Evolutionary conservation across 1,140 invertebrate species (phyloP), one percentile per base, ranked within the genome.

Genomic region (Lepidotrigona ventralis): DNA sequence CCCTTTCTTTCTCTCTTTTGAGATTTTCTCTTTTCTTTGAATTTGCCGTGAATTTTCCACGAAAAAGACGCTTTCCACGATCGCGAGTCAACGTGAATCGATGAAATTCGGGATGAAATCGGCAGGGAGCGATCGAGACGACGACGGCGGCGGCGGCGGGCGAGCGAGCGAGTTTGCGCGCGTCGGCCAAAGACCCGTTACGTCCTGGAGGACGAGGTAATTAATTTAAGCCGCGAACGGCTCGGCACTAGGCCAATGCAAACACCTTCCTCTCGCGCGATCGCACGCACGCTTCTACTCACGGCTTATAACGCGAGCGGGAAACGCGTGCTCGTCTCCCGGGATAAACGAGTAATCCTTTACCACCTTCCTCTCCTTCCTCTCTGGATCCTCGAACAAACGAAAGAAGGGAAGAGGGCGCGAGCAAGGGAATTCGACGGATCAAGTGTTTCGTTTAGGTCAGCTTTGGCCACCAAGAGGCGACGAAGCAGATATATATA

Each of bases 161-260:
- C 85, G 78, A 83, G 72, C 33, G 72, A 72, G 79, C 85, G 78
- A 83, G 72, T 91, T 88, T 81, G 85, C 89, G 73, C 80, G 85
- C 88, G 81, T 82, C 90, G 88, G 90, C 89, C 83, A 89, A 91
- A 94, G 92, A 91, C 90, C 93, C 92, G 93, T 94, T 94, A 94
- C 89, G 91, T 92, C 90, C 39, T 46, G 91, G 84, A 84, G 90
- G 87, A 93, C 93, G 90, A 90, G 92, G 92, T 93, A 94, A 94
- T 94, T 94, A 94, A 94, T 93, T 93, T 93, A 89, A 89, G 87
- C 86, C 83, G 89, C 91, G 85, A 91, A 91, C 89, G 88, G 78
- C 88, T 91, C 91, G 90, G 88, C 92, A 93, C 92, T 93, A 93
- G 92, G 92, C 93, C 93, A 93, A 93, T 93, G 93, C 92, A 92